Percentiles rank a stretch among this genome's conserved stretches.
Evolutionary conservation across 2,113 vertebrate species (phyloP).

Genomic region (Pomatostomus ruficeps): DNA sequence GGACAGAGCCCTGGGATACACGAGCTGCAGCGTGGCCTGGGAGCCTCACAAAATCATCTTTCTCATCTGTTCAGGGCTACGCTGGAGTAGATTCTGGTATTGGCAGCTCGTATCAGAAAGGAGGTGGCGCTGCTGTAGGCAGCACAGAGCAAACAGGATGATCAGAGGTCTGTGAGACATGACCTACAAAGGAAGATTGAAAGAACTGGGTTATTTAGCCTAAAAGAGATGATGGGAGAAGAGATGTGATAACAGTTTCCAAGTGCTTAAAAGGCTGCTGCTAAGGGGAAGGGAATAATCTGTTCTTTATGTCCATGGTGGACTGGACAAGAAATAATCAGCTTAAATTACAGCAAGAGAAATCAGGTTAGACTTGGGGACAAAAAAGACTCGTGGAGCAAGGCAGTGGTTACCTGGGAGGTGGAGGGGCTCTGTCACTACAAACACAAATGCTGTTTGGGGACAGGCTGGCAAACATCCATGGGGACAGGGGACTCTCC

Average conservation of each 20-base stretch:
- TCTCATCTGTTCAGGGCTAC: neutral
- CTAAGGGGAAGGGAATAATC: conserved; percentile 56
- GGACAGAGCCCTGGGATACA: neutral
- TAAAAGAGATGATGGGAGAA: conserved; percentile 64
- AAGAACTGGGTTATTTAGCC: conserved; percentile 65
- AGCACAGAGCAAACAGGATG: neutral
- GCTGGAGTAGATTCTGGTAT: neutral
- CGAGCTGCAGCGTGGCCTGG: neutral
- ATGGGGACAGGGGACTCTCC: neutral
- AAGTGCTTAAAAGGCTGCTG: conserved; percentile 56
- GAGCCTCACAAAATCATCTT: neutral
- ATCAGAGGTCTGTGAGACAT: conserved; percentile 58
- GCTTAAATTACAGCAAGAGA: conserved; percentile 57
- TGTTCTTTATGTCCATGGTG: conserved; percentile 46
- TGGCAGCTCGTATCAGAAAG: neutral
- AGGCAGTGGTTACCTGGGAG: neutral
- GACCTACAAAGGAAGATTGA: conserved; percentile 66
- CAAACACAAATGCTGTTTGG: neutral
- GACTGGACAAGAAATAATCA: conserved; percentile 60
- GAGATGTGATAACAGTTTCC: conserved; percentile 59
- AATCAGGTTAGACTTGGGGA: conserved; percentile 48
- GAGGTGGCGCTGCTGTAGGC: neutral
- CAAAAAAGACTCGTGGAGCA: neutral
- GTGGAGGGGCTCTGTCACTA: neutral
- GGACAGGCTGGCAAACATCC: neutral